Evolutionary conservation across 2,888 invertebrate genomes (phyloP).

Genomic region (Azorinus chamasolen): DNA sequence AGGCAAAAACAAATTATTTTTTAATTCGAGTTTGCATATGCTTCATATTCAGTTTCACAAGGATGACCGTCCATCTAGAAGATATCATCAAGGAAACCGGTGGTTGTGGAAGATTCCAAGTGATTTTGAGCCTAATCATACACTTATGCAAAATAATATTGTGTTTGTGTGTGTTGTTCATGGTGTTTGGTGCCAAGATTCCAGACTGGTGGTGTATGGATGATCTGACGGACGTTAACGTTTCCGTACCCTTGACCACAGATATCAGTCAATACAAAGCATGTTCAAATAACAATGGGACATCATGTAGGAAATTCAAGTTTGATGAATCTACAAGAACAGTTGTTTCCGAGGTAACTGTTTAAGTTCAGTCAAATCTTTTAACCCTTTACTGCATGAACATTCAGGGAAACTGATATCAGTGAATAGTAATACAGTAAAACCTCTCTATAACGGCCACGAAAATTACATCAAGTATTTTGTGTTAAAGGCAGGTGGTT

Average conservation of each 20-base stretch:
- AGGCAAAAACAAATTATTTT: no score
- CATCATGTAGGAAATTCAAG: slow-evolving; percentile 23
- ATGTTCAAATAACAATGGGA: slow-evolving; percentile 10
- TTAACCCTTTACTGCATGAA: no score
- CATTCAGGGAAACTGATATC: no score
- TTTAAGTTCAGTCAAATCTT: no score
- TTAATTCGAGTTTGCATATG: no score
- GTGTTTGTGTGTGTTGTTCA: slow-evolving; percentile 37
- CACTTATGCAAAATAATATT: slow-evolving; percentile 35
- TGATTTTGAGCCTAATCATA: slow-evolving; percentile 27
- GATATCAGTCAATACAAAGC: slow-evolving; percentile 1
- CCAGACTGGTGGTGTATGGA: slow-evolving; percentile 52
- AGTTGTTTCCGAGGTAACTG: not conserved
- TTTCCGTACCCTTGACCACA: not conserved
- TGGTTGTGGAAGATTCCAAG: slow-evolving; percentile 54
- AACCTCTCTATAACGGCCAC: no score
- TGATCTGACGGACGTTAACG: not conserved
- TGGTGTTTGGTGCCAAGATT: slow-evolving; percentile 40
- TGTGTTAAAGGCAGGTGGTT: no score
- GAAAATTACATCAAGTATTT: no score
- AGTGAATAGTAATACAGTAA: no score
- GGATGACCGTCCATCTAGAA: no score
- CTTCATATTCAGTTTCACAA: no score
- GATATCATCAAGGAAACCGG: slow-evolving; percentile 17
- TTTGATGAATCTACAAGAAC: slow-evolving; percentile 12